A percentile compares a stretch with the other conserved stretches of the same genome.
These are phyloP conservation scores for Dinothrombium tinctorium DNA, from an alignment of 1,140 invertebrate species.

Conservation along the genomic window DNA sequence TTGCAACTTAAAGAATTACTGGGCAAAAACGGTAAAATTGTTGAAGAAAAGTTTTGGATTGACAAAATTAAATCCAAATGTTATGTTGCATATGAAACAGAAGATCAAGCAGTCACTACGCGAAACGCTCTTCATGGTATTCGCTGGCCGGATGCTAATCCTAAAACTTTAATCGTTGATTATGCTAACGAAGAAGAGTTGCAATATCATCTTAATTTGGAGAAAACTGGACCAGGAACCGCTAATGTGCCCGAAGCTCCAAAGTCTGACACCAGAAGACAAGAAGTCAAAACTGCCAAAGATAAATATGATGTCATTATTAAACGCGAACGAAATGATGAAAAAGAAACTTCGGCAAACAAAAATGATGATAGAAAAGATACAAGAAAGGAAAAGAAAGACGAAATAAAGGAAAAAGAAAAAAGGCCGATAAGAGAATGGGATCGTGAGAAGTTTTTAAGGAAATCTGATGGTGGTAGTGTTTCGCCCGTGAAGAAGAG, in stretches of 20 bases:
- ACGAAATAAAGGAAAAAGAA: background rate
- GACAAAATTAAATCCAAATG: slow-evolving; percentile 92
- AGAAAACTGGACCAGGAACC: background rate
- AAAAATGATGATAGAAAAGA: slow-evolving; percentile 3
- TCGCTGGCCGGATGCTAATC: slow-evolving; percentile 81
- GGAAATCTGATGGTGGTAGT: background rate
- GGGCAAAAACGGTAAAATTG: slow-evolving; percentile 60
- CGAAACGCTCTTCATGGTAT: slow-evolving; percentile 74
- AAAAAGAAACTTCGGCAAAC: background rate
- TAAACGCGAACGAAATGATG: background rate
- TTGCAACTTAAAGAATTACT: slow-evolving; percentile 73
- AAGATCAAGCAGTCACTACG: slow-evolving; percentile 59
- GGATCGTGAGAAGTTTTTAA: slow-evolving; percentile 15
- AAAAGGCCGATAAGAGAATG: slow-evolving; percentile 13
- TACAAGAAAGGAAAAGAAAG: background rate
- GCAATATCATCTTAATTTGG: slow-evolving; percentile 3
- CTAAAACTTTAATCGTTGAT: slow-evolving; percentile 74
- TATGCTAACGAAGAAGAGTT: slow-evolving; percentile 51
- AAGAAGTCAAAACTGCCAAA: background rate
- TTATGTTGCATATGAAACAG: slow-evolving; percentile 47
- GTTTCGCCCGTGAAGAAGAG: background rate
- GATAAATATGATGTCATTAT: background rate
- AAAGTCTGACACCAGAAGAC: background rate
- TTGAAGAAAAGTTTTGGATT: slow-evolving; percentile 86
- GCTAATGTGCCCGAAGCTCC: background rate